Percentiles rank a stretch among this genome's conserved stretches.
phyloP scores from a whole-genome alignment of 2,888 invertebrate species.

The Campopleginae sp. region DNA sequence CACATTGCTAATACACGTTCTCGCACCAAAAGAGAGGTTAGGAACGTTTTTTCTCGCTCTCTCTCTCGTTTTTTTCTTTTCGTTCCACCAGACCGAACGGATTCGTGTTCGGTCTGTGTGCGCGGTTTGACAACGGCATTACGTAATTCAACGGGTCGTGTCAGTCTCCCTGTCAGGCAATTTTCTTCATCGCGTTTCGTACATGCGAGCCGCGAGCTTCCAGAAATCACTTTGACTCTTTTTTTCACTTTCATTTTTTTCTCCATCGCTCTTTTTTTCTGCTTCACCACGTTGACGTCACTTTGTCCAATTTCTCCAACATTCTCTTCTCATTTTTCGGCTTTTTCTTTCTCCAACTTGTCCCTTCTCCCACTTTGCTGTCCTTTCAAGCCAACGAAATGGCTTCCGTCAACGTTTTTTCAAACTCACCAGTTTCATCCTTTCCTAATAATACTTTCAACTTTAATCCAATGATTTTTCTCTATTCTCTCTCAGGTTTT shows the following conservation, averaged over 20 bases:
- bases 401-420: neutral
- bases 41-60: neutral
- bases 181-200: slow-evolving; percentile 51
- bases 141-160: slow-evolving; percentile 76
- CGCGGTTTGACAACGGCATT: slow-evolving; percentile 80
- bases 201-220: slow-evolving; percentile 22
- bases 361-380: neutral
- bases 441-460: neutral
- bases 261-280: neutral
- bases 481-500: neutral
- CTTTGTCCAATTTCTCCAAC: neutral
- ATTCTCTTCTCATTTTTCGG: neutral
- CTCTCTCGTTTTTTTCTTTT: slow-evolving; percentile 17
- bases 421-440: neutral
- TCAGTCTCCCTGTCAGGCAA: slow-evolving; percentile 65
- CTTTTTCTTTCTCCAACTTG: neutral
- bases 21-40: neutral
- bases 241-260: slow-evolving; percentile 10
- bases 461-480: neutral
- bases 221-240: slow-evolving; percentile 19
- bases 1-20: slow-evolving; percentile 10
- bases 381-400: neutral
- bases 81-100: slow-evolving; percentile 31
- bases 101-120: slow-evolving; percentile 64
- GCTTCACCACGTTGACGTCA: neutral